phyloP scores from a whole-genome alignment of 2,797 vertebrate genomes.

The Thamnophis elegans region DNA sequence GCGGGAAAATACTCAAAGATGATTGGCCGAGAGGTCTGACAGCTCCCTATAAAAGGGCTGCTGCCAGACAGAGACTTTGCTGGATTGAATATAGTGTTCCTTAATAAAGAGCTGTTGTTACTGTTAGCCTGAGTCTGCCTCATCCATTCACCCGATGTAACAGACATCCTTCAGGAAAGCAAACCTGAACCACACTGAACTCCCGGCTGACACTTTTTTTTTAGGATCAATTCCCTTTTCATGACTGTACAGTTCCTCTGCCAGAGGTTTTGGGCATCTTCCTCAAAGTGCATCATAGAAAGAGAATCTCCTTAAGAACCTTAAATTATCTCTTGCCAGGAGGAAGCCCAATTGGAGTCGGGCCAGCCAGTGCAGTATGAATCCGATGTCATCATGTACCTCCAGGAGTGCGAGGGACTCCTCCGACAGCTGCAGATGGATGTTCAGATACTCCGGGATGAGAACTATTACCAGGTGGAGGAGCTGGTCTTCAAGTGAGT shows the following conservation, averaged over 20 bases:
- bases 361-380: constrained; percentile 87
- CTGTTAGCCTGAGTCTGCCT: too few relatives aligned
- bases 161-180: background rate
- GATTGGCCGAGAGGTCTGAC: too few relatives aligned
- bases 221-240: background rate
- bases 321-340: constrained; percentile 69
- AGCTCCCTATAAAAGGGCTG: too few relatives aligned
- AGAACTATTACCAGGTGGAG: constrained; percentile 95
- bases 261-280: background rate
- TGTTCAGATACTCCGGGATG: constrained; percentile 87
- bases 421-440: constrained; percentile 87
- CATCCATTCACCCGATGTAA: too few relatives aligned
- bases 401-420: constrained; percentile 91
- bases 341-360: constrained; percentile 87
- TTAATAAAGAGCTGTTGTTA: too few relatives aligned
- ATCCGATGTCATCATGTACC: constrained; percentile 84
- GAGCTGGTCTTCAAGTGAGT: constrained; percentile 91
- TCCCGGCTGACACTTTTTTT: background rate
- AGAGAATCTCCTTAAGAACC: background rate
- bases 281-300: too few relatives aligned
- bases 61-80: too few relatives aligned
- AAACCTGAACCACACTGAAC: background rate
- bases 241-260: background rate
- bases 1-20: too few relatives aligned
- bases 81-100: too few relatives aligned